These are phyloP conservation scores for Anguilla anguilla DNA, from an alignment of 2,797 vertebrate species.

Conservation along the genomic window DNA sequence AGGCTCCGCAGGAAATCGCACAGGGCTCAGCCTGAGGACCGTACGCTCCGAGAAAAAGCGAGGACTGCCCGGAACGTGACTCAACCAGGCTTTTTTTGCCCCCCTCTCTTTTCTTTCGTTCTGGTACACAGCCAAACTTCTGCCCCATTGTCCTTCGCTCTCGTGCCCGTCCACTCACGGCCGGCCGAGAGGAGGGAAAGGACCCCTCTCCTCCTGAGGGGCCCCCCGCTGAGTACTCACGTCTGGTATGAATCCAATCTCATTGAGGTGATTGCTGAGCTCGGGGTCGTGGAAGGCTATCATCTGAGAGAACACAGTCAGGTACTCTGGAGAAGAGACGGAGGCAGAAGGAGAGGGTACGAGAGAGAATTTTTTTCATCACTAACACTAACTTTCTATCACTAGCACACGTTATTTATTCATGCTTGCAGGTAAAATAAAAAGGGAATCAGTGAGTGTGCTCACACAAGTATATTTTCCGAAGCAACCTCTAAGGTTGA, in stretches of 20 bases:
- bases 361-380: not conserved
- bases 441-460: not conserved
- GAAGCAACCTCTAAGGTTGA: not conserved
- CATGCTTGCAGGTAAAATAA: conserved; percentile 46
- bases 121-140: not conserved
- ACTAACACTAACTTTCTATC: not conserved
- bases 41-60: conserved; percentile 53
- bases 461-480: not conserved
- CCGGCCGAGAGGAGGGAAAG: not conserved
- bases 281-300: conserved; percentile 98
- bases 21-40: conserved; percentile 50
- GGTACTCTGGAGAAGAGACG: conserved; percentile 82
- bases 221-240: conserved; percentile 75
- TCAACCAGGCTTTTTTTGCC: conserved; percentile 35
- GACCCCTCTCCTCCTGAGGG: not conserved
- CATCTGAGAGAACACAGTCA: conserved; percentile 98
- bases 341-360: not conserved
- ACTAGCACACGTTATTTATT: conserved; percentile 4
- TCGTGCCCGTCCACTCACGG: not conserved
- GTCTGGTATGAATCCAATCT: conserved; percentile 98
- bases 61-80: conserved; percentile 40
- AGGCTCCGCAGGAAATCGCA: conserved; percentile 56
- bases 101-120: not conserved
- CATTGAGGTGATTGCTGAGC: conserved; percentile 96
- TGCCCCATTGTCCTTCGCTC: not conserved